Conservation (phyloP, 2,113 vertebrate species). For the Sebastes schlegelii region DNA sequence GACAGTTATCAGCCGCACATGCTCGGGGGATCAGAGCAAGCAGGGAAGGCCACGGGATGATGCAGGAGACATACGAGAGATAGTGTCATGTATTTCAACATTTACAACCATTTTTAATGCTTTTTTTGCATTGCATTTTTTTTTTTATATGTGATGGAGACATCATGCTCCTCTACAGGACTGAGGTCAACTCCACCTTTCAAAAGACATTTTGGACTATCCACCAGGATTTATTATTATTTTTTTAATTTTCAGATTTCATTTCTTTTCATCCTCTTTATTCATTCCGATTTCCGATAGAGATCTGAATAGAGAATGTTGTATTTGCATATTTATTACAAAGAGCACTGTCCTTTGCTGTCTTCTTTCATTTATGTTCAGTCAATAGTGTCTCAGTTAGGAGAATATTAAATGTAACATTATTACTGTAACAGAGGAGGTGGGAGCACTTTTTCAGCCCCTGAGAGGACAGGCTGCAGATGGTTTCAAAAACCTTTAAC, state of each 20-base stretch:
- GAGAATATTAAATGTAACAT: not conserved
- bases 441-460: not conserved
- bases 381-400: not conserved
- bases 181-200: not conserved
- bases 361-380: not conserved
- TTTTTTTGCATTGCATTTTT: not conserved
- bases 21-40: slow-evolving; percentile 13
- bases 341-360: not conserved
- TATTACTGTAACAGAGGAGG: not conserved
- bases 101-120: not conserved
- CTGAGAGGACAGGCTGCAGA: not conserved
- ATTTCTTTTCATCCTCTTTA: too few relatives aligned
- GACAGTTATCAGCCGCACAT: slow-evolving; percentile 27
- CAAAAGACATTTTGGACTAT: not conserved
- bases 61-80: not conserved
- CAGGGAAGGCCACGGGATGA: not conserved
- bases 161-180: not conserved
- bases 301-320: not conserved
- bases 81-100: not conserved
- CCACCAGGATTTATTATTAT: not conserved
- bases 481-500: not conserved
- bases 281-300: too few relatives aligned
- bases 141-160: not conserved
- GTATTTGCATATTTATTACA: not conserved
- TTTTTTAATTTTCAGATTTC: too few relatives aligned